Evolutionary conservation across 2,888 invertebrate species (phyloP), one percentile per base, ranked within the genome.

Genomic region (Beris morrisii): DNA sequence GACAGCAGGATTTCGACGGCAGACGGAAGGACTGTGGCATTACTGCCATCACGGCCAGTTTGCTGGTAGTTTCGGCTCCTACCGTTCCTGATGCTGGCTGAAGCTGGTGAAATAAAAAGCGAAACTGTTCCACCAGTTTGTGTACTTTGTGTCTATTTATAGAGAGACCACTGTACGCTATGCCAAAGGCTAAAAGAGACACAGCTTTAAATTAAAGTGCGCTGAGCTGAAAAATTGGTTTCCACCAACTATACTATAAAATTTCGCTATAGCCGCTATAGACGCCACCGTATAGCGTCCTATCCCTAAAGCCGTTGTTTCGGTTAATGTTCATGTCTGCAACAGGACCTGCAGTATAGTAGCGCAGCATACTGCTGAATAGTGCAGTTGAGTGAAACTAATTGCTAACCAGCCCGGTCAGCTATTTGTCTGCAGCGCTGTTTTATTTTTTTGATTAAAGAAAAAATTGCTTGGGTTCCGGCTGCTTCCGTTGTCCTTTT

Each of bases 211-310:
- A 79, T 79, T 77, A 80, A 79, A 77, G 78, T 77, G 75, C 78
- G 75, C 76, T 79, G 76, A 80, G 74, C 75, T 79, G 79, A 78
- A 78, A 79, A 79, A 79, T 79, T 80, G 76, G 75, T 78, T 79
- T 77, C 74, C 70, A 67, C 68, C 70, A 69, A 69, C 46, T 67
- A 53, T 22, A 30, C 48, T 32, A 48, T 65, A 58, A 30, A 65
- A 65, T 58, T 58, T 44, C 52, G 65, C 22, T 55, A 68, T 68
- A 73, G 9, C 38, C 9, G 38, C 38, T 69, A 64, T 50, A 61
- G 50, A 67, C 52, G 65, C 65, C 67, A 55, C 69, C 50, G 69
- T 13, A 43, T 55, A 45, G 61, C 50, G 30, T 53, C 50, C 54
- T n/a, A 32, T 54, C 54, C 30, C 32, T 11, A 32, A 31, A 50